Conservation (phyloP, 2,888 invertebrate genomes). For the Argyresthia goedartella region DNA sequence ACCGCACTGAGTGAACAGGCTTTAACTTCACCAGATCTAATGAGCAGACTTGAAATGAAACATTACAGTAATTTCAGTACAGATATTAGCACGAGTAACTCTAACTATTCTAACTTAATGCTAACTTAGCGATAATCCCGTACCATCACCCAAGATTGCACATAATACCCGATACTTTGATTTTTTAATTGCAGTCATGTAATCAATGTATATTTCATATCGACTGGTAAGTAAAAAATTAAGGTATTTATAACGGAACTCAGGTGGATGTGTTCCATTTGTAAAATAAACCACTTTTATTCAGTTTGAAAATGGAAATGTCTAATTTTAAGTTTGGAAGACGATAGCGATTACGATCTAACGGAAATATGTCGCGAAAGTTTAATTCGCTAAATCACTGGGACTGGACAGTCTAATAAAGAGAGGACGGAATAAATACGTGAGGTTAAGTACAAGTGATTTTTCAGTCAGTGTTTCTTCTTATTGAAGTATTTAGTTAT, state of each 20-base stretch:
- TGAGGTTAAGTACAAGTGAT: constrained; percentile 30
- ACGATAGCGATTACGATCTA: constrained; percentile 34
- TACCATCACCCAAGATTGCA: constrained; percentile 85
- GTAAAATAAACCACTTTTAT: constrained; percentile 23
- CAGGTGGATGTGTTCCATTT: constrained; percentile 31
- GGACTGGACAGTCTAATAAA: constrained; percentile 3
- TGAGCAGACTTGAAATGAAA: constrained; percentile 62
- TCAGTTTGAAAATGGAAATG: constrained; percentile 30
- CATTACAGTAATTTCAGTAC: constrained; percentile 30
- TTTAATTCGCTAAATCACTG: constrained; percentile 5
- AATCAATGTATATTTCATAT: constrained; percentile 37
- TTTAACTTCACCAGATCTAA: too few species aligned
- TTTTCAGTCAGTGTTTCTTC: not conserved
- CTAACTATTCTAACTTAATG: constrained; percentile 32
- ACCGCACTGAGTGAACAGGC: too few species aligned
- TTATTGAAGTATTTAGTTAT: constrained; percentile 47
- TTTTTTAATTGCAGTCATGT: constrained; percentile 69
- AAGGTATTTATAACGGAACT: constrained; percentile 57
- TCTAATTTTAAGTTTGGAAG: constrained; percentile 52
- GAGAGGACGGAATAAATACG: constrained; percentile 62
- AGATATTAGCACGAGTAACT: constrained; percentile 32
- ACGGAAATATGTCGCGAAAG: constrained; percentile 17
- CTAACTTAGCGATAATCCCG: constrained; percentile 59
- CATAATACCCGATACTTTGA: constrained; percentile 85
- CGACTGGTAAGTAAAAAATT: constrained; percentile 59